Evolutionary conservation across 2,888 invertebrate genomes (phyloP).

Genomic region (Agrotis exclamationis): DNA sequence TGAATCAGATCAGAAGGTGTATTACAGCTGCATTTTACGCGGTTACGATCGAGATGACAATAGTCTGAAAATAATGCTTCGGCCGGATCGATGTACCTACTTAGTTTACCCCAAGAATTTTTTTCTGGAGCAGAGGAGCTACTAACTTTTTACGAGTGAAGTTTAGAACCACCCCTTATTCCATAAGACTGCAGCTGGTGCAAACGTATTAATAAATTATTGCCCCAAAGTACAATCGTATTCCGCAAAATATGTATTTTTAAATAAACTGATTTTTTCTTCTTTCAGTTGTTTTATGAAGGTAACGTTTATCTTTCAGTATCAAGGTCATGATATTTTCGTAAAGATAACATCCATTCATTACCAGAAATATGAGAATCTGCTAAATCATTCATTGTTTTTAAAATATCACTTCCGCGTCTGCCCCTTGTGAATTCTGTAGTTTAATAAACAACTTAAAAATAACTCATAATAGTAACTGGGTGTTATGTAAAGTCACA

Average conservation of each 20-base stretch:
- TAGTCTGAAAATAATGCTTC: neutral
- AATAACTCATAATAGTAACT: conserved; percentile 19
- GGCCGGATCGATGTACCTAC: neutral
- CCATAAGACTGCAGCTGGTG: neutral
- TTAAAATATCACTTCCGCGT: conserved; percentile 1
- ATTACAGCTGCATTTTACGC: neutral
- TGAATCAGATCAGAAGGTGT: neutral
- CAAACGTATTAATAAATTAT: neutral
- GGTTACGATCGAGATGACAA: neutral
- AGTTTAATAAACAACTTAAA: conserved; percentile 10
- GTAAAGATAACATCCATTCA: neutral
- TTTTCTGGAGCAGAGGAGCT: neutral
- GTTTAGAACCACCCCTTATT: neutral
- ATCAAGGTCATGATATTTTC: conserved; percentile 4
- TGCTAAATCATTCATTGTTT: neutral
- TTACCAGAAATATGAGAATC: neutral
- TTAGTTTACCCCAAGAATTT: neutral
- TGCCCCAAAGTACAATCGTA: neutral
- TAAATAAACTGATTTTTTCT: neutral
- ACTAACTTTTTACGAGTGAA: neutral
- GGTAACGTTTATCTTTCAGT: neutral
- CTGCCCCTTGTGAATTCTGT: neutral
- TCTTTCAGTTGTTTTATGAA: neutral
- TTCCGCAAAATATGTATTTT: neutral
- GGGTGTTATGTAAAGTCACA: conserved; percentile 18